These are phyloP conservation scores for Ursus arctos DNA, from an alignment of 2,113 vertebrate species.

Conservation along the genomic window DNA sequence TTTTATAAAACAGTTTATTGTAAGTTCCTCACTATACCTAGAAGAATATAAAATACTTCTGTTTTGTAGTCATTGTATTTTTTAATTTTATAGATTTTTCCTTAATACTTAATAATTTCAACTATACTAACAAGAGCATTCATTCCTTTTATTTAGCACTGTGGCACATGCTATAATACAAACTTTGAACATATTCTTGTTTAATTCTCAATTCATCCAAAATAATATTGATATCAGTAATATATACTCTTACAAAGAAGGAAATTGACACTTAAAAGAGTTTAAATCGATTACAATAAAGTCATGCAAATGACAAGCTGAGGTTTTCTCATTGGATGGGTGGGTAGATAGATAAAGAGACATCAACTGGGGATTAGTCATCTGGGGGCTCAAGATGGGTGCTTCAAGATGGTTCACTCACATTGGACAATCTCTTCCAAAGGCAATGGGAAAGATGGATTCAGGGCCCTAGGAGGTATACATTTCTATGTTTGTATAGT, in stretches of 20 bases:
- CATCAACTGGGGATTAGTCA: neutral
- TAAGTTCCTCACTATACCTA: neutral
- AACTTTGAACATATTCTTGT: neutral
- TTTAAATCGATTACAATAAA: neutral
- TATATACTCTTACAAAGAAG: neutral
- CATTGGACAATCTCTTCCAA: neutral
- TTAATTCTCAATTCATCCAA: neutral
- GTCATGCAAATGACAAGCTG: neutral
- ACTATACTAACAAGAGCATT: neutral
- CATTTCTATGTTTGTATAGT: neutral
- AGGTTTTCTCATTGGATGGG: neutral
- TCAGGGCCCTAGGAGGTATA: neutral
- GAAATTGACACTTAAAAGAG: neutral
- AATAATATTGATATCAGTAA: neutral
- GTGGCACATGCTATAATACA: neutral
- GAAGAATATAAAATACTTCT: neutral
- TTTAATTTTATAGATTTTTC: neutral
- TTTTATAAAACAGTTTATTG: neutral
- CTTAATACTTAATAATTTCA: neutral
- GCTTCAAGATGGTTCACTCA: neutral
- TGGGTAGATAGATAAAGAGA: neutral
- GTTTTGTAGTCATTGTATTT: neutral
- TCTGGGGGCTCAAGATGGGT: neutral
- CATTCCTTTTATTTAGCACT: neutral
- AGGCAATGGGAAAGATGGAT: neutral